These are phyloP conservation scores for Cephalotes varians DNA, from an alignment of 2,888 invertebrate species.

Conservation along the genomic window DNA sequence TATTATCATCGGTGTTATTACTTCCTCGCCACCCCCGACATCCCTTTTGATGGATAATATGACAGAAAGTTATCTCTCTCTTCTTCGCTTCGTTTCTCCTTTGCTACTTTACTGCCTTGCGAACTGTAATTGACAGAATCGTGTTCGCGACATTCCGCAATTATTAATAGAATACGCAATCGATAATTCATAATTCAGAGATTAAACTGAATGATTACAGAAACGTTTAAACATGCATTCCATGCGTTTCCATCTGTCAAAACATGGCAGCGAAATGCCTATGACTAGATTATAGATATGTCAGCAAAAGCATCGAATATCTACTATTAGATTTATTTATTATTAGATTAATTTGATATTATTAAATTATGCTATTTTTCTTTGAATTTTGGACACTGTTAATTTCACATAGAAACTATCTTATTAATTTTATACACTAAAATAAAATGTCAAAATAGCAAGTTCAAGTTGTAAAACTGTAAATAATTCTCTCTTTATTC, in stretches of 20 bases:
- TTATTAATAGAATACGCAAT: slow-evolving; percentile 67
- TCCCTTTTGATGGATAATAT: slow-evolving; percentile 71
- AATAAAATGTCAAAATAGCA: too few species aligned
- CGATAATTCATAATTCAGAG: neutral
- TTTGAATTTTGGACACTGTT: neutral
- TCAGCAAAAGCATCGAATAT: neutral
- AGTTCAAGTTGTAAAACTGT: too few species aligned
- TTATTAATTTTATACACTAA: too few species aligned
- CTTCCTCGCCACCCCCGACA: slow-evolving; percentile 78
- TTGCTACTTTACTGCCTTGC: slow-evolving; percentile 55
- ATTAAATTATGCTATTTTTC: neutral
- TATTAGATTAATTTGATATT: neutral
- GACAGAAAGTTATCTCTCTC: slow-evolving; percentile 66
- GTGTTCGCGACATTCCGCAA: slow-evolving; percentile 67
- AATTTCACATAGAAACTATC: neutral
- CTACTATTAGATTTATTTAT: neutral
- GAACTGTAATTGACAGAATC: slow-evolving; percentile 48
- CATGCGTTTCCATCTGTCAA: neutral
- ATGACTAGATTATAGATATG: neutral
- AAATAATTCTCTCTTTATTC: too few species aligned
- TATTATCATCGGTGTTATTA: slow-evolving; percentile 81
- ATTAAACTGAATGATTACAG: slow-evolving; percentile 23
- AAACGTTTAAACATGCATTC: neutral
- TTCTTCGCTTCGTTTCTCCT: neutral
- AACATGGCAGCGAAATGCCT: neutral